Conservation (phyloP, 1,140 invertebrate species). For the Diorhabda carinulata region DNA sequence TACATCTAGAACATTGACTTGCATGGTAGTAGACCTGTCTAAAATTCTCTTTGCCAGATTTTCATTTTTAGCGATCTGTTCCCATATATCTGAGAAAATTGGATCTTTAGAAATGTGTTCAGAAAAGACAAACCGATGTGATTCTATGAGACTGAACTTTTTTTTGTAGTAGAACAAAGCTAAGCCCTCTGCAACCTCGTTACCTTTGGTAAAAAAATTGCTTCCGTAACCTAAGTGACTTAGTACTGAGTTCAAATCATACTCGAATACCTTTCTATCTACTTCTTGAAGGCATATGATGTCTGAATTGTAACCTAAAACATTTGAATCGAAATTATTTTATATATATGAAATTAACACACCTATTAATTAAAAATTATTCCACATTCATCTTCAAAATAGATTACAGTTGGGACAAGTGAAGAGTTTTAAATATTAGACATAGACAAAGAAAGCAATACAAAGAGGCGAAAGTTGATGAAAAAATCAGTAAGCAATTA, state of each 20-base stretch:
- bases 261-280: slow-evolving; percentile 72
- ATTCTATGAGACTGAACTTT: slow-evolving; percentile 55
- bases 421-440: neutral
- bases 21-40: slow-evolving; percentile 60
- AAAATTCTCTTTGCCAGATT: slow-evolving; percentile 59
- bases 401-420: no score
- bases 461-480: no score
- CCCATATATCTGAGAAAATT: slow-evolving; percentile 60
- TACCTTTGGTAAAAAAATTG: slow-evolving; percentile 67
- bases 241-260: slow-evolving; percentile 66
- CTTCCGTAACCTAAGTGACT: slow-evolving; percentile 55
- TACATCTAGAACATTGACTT: slow-evolving; percentile 61
- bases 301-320: slow-evolving; percentile 79
- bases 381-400: no score
- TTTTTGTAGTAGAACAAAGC: slow-evolving; percentile 69
- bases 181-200: slow-evolving; percentile 71
- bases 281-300: slow-evolving; percentile 92
- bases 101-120: slow-evolving; percentile 54
- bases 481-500: no score
- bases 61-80: slow-evolving; percentile 58
- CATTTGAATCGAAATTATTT: slow-evolving; percentile 10
- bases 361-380: no score
- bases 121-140: slow-evolving; percentile 42
- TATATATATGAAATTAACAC: neutral
- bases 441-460: no score